A percentile compares a stretch with the other conserved stretches of the same genome.
phyloP scores from a whole-genome alignment of 2,797 vertebrate species.

The Danio choprae region DNA sequence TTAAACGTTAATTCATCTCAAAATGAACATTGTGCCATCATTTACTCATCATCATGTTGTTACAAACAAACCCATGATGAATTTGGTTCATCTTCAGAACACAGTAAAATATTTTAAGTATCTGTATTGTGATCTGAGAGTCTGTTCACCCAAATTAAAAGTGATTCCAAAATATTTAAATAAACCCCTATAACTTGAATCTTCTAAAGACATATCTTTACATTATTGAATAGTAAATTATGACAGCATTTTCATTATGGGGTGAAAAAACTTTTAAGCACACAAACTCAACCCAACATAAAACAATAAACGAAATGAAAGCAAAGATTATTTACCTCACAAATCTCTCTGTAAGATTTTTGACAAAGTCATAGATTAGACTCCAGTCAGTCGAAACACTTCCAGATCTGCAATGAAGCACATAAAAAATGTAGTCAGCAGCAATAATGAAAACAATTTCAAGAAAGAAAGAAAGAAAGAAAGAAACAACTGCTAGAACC shows the following conservation, averaged over 20 bases:
- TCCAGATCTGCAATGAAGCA: constrained; percentile 82
- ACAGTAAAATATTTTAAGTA: too few relatives aligned
- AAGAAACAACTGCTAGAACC: constrained; percentile 8
- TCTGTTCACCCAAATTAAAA: too few relatives aligned
- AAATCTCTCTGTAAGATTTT: constrained; percentile 91
- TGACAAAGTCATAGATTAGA: constrained; percentile 91
- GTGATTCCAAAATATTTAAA: too few relatives aligned
- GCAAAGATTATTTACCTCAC: constrained; percentile 82
- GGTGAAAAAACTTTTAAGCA: not conserved
- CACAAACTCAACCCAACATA: not conserved
- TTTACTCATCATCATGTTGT: too few relatives aligned
- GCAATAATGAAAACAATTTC: constrained; percentile 4
- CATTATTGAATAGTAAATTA: too few relatives aligned
- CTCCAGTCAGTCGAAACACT: constrained; percentile 88
- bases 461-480: not conserved
- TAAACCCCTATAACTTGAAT: too few relatives aligned
- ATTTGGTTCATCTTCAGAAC: not conserved
- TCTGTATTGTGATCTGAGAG: not conserved
- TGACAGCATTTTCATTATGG: too few relatives aligned
- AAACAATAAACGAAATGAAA: not conserved
- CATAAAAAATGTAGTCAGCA: constrained; percentile 15
- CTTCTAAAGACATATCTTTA: too few relatives aligned
- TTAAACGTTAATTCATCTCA: too few relatives aligned
- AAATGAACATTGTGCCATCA: too few relatives aligned
- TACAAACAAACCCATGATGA: not conserved